Evolutionary conservation across 2,113 vertebrate genomes (phyloP).

Genomic region (Nannospalax galili): DNA sequence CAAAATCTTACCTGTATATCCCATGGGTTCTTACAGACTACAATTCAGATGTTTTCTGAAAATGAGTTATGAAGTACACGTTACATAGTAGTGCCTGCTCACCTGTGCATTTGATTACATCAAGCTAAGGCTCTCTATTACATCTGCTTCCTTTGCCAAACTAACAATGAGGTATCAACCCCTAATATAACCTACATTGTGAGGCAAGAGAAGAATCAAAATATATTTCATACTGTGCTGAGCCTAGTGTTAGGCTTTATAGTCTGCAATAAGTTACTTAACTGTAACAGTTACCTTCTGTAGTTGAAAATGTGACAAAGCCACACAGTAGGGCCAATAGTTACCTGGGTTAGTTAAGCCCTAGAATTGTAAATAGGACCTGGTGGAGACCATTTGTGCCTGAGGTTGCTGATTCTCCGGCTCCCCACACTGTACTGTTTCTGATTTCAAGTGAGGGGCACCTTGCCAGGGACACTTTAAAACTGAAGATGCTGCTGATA

Average conservation of each 20-base stretch:
- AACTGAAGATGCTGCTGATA: slow-evolving; percentile 19
- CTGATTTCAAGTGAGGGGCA: background rate
- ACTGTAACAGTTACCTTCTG: slow-evolving; percentile 37
- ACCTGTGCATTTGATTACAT: slow-evolving; percentile 61
- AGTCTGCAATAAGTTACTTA: slow-evolving; percentile 56
- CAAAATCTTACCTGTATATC: slow-evolving; percentile 72
- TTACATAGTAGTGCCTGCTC: slow-evolving; percentile 42
- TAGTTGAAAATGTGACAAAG: slow-evolving; percentile 51
- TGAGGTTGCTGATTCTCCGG: background rate
- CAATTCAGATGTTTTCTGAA: slow-evolving; percentile 74
- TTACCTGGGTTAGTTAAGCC: background rate
- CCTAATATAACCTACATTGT: slow-evolving; percentile 58
- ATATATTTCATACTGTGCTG: slow-evolving; percentile 66
- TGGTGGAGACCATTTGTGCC: background rate
- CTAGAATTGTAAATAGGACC: background rate
- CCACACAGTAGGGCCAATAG: background rate
- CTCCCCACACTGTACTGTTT: background rate
- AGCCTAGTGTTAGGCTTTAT: slow-evolving; percentile 34
- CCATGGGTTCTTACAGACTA: slow-evolving; percentile 76
- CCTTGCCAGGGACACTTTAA: slow-evolving; percentile 39
- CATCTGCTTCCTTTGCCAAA: slow-evolving; percentile 66
- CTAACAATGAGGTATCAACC: slow-evolving; percentile 71
- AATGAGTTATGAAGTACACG: slow-evolving; percentile 64
- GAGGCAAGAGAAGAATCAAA: slow-evolving; percentile 56
- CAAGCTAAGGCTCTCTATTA: slow-evolving; percentile 44